phyloP scores from a whole-genome alignment of 2,888 invertebrate genomes.

The Caenorhabditis angaria region DNA sequence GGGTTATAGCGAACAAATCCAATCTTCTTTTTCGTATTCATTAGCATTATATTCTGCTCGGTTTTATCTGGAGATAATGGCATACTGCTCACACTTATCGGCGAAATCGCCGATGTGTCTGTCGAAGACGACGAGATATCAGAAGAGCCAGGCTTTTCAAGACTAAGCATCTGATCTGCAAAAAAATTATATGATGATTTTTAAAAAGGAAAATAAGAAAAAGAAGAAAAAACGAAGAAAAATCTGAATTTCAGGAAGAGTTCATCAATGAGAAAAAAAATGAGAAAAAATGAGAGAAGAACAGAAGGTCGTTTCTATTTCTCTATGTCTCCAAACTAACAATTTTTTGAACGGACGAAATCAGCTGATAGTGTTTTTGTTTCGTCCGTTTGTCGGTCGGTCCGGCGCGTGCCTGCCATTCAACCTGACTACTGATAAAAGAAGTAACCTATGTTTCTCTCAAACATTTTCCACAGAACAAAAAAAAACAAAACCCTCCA shows the following conservation, averaged over 20 bases:
- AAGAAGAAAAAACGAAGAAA: not conserved
- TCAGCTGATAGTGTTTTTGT: conserved; percentile 38
- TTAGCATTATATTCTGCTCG: conserved; percentile 21
- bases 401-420: not conserved
- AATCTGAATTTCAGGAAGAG: conserved; percentile 8
- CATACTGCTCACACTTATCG: conserved; percentile 55
- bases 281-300: conserved; percentile 18
- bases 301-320: conserved; percentile 6
- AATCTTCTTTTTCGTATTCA: conserved; percentile 42
- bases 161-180: conserved; percentile 40
- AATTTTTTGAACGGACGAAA: conserved; percentile 18
- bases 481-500: not conserved
- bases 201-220: not conserved
- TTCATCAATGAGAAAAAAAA: conserved; percentile 19
- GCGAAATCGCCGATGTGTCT: conserved; percentile 56
- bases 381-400: not conserved
- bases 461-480: not conserved
- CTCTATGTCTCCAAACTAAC: conserved; percentile 2
- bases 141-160: conserved; percentile 52
- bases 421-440: not conserved
- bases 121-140: conserved; percentile 56
- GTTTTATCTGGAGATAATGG: conserved; percentile 52
- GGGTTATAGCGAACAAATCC: conserved; percentile 66
- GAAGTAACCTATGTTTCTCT: conserved; percentile 1
- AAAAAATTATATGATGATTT: not conserved